phyloP scores from a whole-genome alignment of 2,888 invertebrate genomes.

The Lamproptera curius region DNA sequence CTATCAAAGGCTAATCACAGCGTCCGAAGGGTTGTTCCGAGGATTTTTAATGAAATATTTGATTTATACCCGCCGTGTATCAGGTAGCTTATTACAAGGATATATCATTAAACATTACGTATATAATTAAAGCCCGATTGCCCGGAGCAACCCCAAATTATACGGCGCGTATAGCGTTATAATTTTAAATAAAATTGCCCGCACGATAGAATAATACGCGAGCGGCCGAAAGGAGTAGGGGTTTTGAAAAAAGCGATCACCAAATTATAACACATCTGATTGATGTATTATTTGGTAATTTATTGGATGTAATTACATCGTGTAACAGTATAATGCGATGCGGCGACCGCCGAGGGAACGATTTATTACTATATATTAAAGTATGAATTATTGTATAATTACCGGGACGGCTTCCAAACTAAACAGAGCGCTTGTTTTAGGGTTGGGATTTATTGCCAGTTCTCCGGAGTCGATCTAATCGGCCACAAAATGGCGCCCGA shows the following conservation, averaged over 20 bases:
- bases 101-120: conserved; percentile 77
- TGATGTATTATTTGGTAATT: conserved; percentile 78
- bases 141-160: conserved; percentile 74
- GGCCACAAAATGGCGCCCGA: conserved; percentile 36
- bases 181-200: conserved; percentile 77
- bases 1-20: conserved; percentile 54
- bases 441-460: conserved; percentile 68
- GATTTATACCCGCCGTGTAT: conserved; percentile 70
- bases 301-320: conserved; percentile 76
- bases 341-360: conserved; percentile 54
- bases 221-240: conserved; percentile 30
- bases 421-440: conserved; percentile 73
- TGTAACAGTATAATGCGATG: conserved; percentile 74
- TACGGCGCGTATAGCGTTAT: conserved; percentile 58
- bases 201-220: conserved; percentile 43
- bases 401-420: conserved; percentile 72
- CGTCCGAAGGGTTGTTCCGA: conserved; percentile 57
- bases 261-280: conserved; percentile 78
- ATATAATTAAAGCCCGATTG: conserved; percentile 73
- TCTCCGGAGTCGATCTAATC: conserved; percentile 69
- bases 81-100: conserved; percentile 78
- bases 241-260: conserved; percentile 51
- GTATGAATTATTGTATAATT: conserved; percentile 78
- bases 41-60: conserved; percentile 77
- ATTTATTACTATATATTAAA: conserved; percentile 78